These are phyloP conservation scores for Manis pentadactyla DNA, from an alignment of 2,797 vertebrate genomes.

Conservation along the genomic window DNA sequence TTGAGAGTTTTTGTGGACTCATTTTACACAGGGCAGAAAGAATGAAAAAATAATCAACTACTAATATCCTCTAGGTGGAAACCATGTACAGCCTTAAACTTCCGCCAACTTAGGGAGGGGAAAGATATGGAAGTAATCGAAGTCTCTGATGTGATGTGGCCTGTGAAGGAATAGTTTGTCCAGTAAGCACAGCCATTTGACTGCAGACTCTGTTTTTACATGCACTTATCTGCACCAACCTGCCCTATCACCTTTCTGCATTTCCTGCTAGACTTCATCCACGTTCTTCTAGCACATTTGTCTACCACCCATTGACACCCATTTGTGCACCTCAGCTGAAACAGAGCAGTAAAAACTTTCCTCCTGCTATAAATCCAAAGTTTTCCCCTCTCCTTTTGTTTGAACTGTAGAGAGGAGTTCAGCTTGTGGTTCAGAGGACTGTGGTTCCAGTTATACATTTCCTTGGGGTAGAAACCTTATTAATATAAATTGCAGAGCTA, in stretches of 20 bases:
- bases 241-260: background rate
- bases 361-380: background rate
- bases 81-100: background rate
- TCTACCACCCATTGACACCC: background rate
- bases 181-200: background rate
- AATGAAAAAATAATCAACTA: background rate
- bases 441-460: conserved; percentile 45
- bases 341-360: background rate
- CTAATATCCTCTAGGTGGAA: conserved; percentile 37
- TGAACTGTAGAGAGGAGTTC: background rate
- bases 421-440: background rate
- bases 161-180: background rate
- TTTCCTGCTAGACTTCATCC: background rate
- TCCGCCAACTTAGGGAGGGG: background rate
- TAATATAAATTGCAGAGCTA: conserved; percentile 56
- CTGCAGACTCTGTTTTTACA: background rate
- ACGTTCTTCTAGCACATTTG: background rate
- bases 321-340: background rate
- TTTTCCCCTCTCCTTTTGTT: background rate
- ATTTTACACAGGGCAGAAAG: conserved; percentile 26
- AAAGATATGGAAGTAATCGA: background rate
- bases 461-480: background rate
- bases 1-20: background rate
- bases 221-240: background rate
- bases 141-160: background rate